Base-by-base conservation (phyloP, 2,797 vertebrate species). In the Anniella stebbinsi region DNA sequence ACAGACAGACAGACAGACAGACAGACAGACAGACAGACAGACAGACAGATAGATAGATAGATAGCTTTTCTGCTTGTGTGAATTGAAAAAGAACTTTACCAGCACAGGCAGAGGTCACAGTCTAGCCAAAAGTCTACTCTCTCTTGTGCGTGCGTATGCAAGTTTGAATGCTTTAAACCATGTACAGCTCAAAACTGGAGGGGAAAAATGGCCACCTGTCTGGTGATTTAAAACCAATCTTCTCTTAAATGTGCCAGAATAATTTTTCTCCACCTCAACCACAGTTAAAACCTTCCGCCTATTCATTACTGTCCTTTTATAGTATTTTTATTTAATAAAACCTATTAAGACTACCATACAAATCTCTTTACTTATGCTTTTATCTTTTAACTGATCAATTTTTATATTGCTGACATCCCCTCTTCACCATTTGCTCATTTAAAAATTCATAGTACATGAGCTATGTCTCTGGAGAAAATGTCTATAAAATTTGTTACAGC, bases 301-400 rank as follows among this genome's bases (percentile, higher is more conserved):
- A 97, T 97, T 97, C 97, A 97, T 97, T 98, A 97, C 97, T 97
- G 97, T 97, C 98, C 98, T 98, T 97, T 99, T 98, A 99, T 98
- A 98, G 98, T 99, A 98, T 98, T 98, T 97, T 98, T 98, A 98
- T 99, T 99, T 99, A 99, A 99, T 99, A 98, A 98, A 99, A 98
- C 98, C 99, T 98, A 99, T 99, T 99, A 99, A 98, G 98, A 98
- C 98, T 97, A 97, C 98, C 99, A 98, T 99, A 99, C 99, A 99
- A 99, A 99, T 99, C 99, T 99, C 98, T 98, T 97, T 97, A 97
- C 97, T 97, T 97, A 97, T 97, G 98, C 98, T 97, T 98, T 98
- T 98, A 97, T 98, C 98, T 98, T 98, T 97, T 97, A 98, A 97
- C 98, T 99, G 98, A 99, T 99, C 99, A 99, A 99, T 99, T 99